Evolutionary conservation across 1,140 invertebrate genomes (phyloP), one percentile per base, ranked within the genome.

Genomic region (Melanaphis sacchari): DNA sequence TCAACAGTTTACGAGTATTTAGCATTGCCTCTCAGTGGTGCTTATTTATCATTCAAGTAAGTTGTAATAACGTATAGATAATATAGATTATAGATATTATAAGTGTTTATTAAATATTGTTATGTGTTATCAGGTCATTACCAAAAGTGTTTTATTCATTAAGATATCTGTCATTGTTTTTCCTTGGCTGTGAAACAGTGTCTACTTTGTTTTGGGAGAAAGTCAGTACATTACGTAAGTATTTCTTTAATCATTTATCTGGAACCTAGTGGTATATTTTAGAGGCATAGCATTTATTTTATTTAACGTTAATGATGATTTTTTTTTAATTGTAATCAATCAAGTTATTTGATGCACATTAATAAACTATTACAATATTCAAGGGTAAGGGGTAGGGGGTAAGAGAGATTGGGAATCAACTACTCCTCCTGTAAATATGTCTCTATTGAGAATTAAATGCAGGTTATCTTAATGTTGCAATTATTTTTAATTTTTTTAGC

Each of bases 161-260:
- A 8, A 96, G 96, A 94, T 97, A 96, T 94, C 94, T 96, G 6
- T 97, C 97, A 0, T 95, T 96, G 3, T 97, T 97, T 94, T 97
- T 96, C 94, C 97, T 97, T 94, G 96, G 96, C 4, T 95, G 96
- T 59, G 97, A 97, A 94, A 96, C 96, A 9, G 95, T 97, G 81
- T 97, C 97, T 36, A 96, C 97, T 24, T 95, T 96, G 0, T 97
- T 97, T 94, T 97, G 97, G 97, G 95, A 95, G 90, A 95, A 96
- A 52, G 96, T 97, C 18, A 95, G 96, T 88, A 95, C 95, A 3
- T 97, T 97, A 93, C 96, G 96, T 96, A 94, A 94, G 94, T 90
- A 31, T 15, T 49, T 49, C 54, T 81, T 91, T 90, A 36, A 46
- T 46, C 6, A 22, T 36, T 46, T 22, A 49, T n/a, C 38, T 1